Evolutionary conservation across 2,888 invertebrate genomes (phyloP), one percentile per base, ranked within the genome.

Genomic region (Diloba caeruleocephala): DNA sequence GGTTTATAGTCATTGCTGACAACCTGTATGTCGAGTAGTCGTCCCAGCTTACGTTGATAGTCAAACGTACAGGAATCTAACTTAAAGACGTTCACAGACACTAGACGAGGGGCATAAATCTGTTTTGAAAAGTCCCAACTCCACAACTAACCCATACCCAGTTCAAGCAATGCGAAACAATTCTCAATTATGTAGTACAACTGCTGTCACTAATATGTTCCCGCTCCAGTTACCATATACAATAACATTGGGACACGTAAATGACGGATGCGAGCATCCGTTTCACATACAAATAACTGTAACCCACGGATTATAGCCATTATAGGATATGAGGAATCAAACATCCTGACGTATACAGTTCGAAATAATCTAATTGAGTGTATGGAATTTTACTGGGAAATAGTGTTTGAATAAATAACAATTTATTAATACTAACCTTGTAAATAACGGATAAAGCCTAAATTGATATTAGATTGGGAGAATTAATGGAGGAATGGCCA

Each of bases 181-280:
- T 76, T 66, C 76, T 59, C 65, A 67, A 69, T 71, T 64, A 72
- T 64, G 49, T 33, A n/a, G n/a, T n/a, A 57, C 37, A 59, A 44
- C 33, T 54, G 61, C 66, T 78, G 77, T 72, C 73, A 74, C 79
- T 79, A 79, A 82, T 79, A 74, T 69, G 63, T 74, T 65, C 70
- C 49, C 81, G 88, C 86, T 86, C 89, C 82, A 87, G 78, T 88
- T 87, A 79, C 71, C 71, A 58, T 66, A 67, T 69, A 86, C 87
- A 85, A 85, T 85, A 79, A 75, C 76, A 76, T 63, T 57, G 64
- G n/a, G 71, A 61, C 72, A 74, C 72, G 77, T 76, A 69, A 77
- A 81, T 79, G 76, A 79, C 90, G 90, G 90, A 90, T 79, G 88
- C 74, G 44, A 37, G 62, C 89, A 84, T 90, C 90, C 90, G 88